Percentiles rank a stretch among this genome's conserved stretches.
Conservation (phyloP, 2,797 vertebrate genomes). For the Megaceryle alcyon region DNA sequence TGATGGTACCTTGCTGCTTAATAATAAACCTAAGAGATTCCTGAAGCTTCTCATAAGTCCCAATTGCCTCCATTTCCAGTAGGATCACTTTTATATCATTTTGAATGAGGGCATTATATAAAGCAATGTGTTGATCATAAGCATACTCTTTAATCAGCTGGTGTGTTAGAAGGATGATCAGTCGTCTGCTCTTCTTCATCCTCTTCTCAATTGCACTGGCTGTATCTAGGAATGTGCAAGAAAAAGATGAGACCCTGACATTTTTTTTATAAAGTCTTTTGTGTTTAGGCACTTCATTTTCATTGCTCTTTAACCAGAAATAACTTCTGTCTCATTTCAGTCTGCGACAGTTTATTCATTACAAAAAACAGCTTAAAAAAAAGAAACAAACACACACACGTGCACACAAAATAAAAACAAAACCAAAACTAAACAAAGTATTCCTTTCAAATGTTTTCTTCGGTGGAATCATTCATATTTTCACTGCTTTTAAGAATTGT, state of each 20-base stretch:
- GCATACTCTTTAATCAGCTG: conserved; percentile 41
- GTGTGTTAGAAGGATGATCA: conserved; percentile 83
- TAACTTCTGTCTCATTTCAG: not conserved
- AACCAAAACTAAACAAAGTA: not conserved
- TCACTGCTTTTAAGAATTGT: not conserved
- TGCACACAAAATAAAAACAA: too few relatives aligned
- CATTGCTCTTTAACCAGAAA: not conserved
- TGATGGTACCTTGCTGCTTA: conserved; percentile 80
- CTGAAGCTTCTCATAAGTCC: conserved; percentile 71
- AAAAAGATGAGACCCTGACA: not conserved
- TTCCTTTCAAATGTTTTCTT: not conserved
- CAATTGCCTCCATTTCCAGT: conserved; percentile 81
- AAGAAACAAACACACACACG: not conserved
- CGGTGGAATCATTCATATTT: not conserved
- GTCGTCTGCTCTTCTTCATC: conserved; percentile 82
- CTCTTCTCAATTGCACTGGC: conserved; percentile 73
- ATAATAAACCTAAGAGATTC: conserved; percentile 83
- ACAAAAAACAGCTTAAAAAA: not conserved
- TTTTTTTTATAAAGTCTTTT: not conserved
- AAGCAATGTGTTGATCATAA: conserved; percentile 84
- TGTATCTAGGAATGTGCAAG: conserved; percentile 42
- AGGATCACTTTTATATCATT: conserved; percentile 83
- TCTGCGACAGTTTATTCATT: not conserved
- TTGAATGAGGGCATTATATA: conserved; percentile 84
- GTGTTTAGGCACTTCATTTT: not conserved